Base-by-base conservation (phyloP, 2,797 vertebrate genomes). In the Enteromius thamalakanensis region DNA sequence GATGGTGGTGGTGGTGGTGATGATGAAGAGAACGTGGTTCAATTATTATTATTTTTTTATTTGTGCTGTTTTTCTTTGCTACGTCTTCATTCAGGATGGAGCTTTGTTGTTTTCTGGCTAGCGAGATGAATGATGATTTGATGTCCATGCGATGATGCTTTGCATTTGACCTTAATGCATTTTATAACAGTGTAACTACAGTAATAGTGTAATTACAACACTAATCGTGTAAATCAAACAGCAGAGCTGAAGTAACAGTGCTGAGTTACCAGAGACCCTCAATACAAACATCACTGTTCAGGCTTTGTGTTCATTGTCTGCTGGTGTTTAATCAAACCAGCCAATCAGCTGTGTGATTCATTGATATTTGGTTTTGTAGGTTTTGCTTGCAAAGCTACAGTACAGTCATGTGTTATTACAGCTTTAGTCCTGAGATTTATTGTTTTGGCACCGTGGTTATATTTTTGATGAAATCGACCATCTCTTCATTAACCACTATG, bases 271-370 rank as follows among this genome's bases (percentile, higher is more conserved):
- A 47, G n/a, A 60, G 37, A 80, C 12, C 51, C 21, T 70, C 65
- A 32, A 40, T 45, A 19, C 49, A 29, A 58, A 29, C 58, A 53
- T 75, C 81, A n/a, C 11, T 51, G 47, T 42, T 67, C 64, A 53
- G 72, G 45, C 74, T 67, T 77, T 76, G 71, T 83, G 49, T 68
- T 83, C 71, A 76, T 60, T 77, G 81, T 75, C 49, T 75, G 45
- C 49, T 74, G 37, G 26, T 58, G 60, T 76, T 76, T 64, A 62
- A 53, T 76, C n/a, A 42, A 26, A 67, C 21, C 81, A 55, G 34
- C 71, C 75, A 47, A 76, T 76, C 74, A 76, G 51, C 40, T 15
- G 51, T 32, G 37, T 11, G 55, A 19, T 74, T 64, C 29, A 74
- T 1, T 51, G 42, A 71, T 65, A 32, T 29, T 29, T 64, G 75